phyloP scores from a whole-genome alignment of 2,113 vertebrate species.

The Hippocampus abdominalis region DNA sequence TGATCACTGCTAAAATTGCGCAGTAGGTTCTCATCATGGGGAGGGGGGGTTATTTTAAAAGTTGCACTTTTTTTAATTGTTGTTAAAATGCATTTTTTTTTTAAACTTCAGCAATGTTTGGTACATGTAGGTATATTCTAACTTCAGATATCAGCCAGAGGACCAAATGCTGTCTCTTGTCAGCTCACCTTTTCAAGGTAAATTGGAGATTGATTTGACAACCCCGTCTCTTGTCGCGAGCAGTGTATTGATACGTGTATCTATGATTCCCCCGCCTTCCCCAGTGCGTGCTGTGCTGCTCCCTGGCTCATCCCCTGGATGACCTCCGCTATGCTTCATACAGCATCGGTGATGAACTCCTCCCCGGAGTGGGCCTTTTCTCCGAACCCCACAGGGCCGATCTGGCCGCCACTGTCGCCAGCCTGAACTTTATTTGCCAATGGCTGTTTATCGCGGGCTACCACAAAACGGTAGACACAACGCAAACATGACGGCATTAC shows the following conservation, averaged over 20 bases:
- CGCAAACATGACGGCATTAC: no score
- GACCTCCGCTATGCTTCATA: constrained; percentile 81
- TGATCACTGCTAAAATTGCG: constrained; percentile 87
- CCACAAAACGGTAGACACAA: constrained; percentile 76
- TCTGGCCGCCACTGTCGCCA: constrained; percentile 72
- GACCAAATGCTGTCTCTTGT: constrained; percentile 81
- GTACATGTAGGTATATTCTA: constrained; percentile 73
- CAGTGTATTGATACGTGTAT: background rate
- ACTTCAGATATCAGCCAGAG: constrained; percentile 73
- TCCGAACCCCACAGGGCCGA: constrained; percentile 77
- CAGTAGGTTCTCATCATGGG: constrained; percentile 76
- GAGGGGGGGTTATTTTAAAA: background rate
- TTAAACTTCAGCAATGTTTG: no score
- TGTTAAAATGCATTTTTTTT: background rate
- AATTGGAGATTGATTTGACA: background rate
- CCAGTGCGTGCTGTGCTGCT: constrained; percentile 82
- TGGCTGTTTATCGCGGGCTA: constrained; percentile 82
- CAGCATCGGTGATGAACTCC: constrained; percentile 69
- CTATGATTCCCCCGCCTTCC: background rate
- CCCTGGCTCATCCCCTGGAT: constrained; percentile 77
- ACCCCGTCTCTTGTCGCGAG: background rate
- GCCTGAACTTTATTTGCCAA: constrained; percentile 81
- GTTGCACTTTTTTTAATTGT: background rate
- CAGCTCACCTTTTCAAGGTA: constrained; percentile 92
- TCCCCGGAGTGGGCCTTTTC: constrained; percentile 87